Base-by-base conservation (phyloP, 2,797 vertebrate genomes). In the Pseudocheirus occidentalis region DNA sequence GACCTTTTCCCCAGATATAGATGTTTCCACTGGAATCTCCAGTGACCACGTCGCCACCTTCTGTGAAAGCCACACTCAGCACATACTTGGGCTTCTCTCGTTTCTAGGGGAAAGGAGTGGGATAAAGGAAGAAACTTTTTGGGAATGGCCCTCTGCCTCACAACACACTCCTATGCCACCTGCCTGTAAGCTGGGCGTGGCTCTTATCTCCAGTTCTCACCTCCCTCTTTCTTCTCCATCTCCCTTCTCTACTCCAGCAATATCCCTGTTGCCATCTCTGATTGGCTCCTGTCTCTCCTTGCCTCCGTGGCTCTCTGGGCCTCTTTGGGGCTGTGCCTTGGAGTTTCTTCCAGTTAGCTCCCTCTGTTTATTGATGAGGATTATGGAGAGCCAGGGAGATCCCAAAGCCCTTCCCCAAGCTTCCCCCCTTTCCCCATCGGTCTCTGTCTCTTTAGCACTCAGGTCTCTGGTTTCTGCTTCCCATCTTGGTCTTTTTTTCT, bases 71-170 rank as follows among this genome's bases (percentile, higher is more conserved):
- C 92, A 99, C 98, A 52, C 99, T 99, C 92, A 99, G 96, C 94
- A 99, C 98, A 0, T 99, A 99, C 97, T 99, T 99, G 4, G 99
- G 99, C 97, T 99, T 99, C 97, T 99, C 99, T 0, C 99, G 98
- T 99, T 99, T 99, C 99, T 99, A 95, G 10, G 73, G 91, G 31
- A 50, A 73, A 55, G 59, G 92, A 90, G 28, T 53, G 95, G n/a
- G 1, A 90, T 24, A 55, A 46, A 81, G 14, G 28, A 55, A n/a
- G 14, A 12, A 18, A 50, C 28, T 0, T 46, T 14, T 24, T 14
- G 2, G 16, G 56, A 12, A 53, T 1, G 29, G 28, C 29, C 46
- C 10, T 28, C 50, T 31, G 28, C 1, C 10, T 57, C 16, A 24
- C 18, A 21, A 40, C n/a, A 21, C n/a, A 40, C 66, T 81, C n/a